Evolutionary conservation across 2,888 invertebrate genomes (phyloP), one percentile per base, ranked within the genome.

Genomic region (Eledone cirrhosa): DNA sequence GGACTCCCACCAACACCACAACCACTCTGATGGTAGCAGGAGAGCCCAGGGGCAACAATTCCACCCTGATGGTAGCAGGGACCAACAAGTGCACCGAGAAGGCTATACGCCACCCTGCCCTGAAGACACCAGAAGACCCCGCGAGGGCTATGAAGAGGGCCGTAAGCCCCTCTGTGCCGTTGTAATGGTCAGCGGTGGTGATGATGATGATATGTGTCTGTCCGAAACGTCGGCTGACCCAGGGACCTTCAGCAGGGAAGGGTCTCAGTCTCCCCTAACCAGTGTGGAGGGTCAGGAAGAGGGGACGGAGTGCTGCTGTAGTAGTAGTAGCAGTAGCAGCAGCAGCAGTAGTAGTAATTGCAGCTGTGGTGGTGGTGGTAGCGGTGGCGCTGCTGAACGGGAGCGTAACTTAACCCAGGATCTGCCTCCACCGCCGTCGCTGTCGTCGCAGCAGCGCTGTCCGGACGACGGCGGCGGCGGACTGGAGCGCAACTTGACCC

Each of bases 131-230:
- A 77, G 63, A 59, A 59, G 59, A 33, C 59, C 59, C 14, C 59
- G 48, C 27, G 77, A 77, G 22, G 59, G 48, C 31, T 31, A 59
- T 59, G 77, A 59, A 29, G 24, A 41, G 22, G 77, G 53, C 59
- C 31, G 77, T 31, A 77, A 77, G 77, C 82, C 83, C 59, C 79
- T 80, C 41, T 82, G 82, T 33, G 78, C 80, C 48, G 48, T 41
- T 11, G 41, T 41, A 5, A 8, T 11, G 3, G 41, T 41, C 41
- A 41, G 77, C 22, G 27, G 33, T 27, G 41, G 59, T 59, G 27
- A 69, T 31, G 27, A 53, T 27, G 41, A 65, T 59, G 27, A 69
- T 31, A 3, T 16, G 0, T 29, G 41, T 16, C 41, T 41, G 27
- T 72, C 72, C 29, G 41, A 41, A 14, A 31, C 31, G 0, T 72